Evolutionary conservation across 1,140 invertebrate species (phyloP), one percentile per base, ranked within the genome.

Genomic region (Akabosia matsudoensis): DNA sequence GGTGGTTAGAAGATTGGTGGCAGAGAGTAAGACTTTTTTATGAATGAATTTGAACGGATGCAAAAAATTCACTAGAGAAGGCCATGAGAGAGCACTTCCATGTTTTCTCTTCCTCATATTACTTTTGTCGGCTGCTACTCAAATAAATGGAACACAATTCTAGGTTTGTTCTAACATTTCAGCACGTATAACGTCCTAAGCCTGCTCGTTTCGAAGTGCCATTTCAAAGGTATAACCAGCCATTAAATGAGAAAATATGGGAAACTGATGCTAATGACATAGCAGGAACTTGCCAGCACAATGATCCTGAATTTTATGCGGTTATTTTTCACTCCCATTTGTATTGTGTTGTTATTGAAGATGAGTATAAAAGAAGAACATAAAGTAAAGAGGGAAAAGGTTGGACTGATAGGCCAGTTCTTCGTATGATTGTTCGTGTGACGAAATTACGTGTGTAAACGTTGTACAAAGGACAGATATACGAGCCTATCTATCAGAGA

Each of bases 231-330:
- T 22, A 67, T 67, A 67, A 67, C 61, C 61, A 67, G 28, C 61
- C 61, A 67, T 67, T 67, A 67, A 30, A 67, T 67, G 61, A 67
- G 61, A 67, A 67, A 67, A 67, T 67, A 67, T 67, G 61, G 61
- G 61, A 67, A 67, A 67, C 61, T 67, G 61, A 67, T 67, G 61
- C 61, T 67, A 67, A 67, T 67, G 61, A 67, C 61, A 31, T 31
- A 10, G 61, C 31, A 30, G 28, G 31, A 67, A 30, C 61, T 31
- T 67, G 61, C 10, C 61, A 67, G 61, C 61, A 67, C 61, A 67
- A 67, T 67, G 61, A 67, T 67, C 26, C 30, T 30, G 61, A 67
- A 67, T 67, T 67, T 67, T 67, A 67, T 67, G 61, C 31, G 26
- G 10, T 28, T 67, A 67, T 67, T 67, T 67, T 22, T 56, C 61